Base-by-base conservation (phyloP, 2,113 vertebrate species). In the Gorsachius goisagi region DNA sequence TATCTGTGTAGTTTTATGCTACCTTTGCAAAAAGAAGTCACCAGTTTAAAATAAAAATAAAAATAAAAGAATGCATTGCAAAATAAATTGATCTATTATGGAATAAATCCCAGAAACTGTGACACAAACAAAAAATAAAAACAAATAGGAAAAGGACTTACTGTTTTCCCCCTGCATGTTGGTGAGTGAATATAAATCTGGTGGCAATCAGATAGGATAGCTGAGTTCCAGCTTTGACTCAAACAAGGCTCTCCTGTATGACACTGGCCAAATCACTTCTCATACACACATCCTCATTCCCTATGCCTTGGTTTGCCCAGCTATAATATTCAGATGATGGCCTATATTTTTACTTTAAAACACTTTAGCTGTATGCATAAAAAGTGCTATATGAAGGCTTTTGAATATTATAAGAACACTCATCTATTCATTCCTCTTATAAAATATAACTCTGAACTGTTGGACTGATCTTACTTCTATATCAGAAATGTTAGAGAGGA, bases 1-100 rank as follows among this genome's bases (percentile, higher is more conserved):
- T 91, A 66, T 72, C 85, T 88, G 11, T 89, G 55, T 78, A 88
- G 69, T 82, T 95, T 89, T 96, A 91, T 95, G 89, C 74, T 79
- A 91, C 67, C 62, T 91, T 91, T 91, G 81, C 81, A 97, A 88
- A 94, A 94, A 95, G 56, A 93, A 94, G 58, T 37, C 73, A 93
- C 32, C 5, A 18, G 32, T 93, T 95, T 79, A 89, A 95, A 88
- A 86, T 67, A 94, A 93, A 94, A 95, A 84, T 84, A 86, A 92
- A 76, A 85, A 88, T 82, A 72, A 91, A 88, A 75, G 8, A 87
- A 92, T 53, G 12, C 10, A 79, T 81, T 82, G 28, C 32, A 84
- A 87, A 93, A 89, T 69, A 85, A 92, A 93, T 93, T 91, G 44
- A 82, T 85, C 69, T 89, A 76, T 87, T 76, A 79, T n/a, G 24